Percentiles rank a stretch among this genome's conserved stretches.
Evolutionary conservation across 35 echinoderm and acorn worm species (phyloP).

Genomic region (Ptychodera flava): DNA sequence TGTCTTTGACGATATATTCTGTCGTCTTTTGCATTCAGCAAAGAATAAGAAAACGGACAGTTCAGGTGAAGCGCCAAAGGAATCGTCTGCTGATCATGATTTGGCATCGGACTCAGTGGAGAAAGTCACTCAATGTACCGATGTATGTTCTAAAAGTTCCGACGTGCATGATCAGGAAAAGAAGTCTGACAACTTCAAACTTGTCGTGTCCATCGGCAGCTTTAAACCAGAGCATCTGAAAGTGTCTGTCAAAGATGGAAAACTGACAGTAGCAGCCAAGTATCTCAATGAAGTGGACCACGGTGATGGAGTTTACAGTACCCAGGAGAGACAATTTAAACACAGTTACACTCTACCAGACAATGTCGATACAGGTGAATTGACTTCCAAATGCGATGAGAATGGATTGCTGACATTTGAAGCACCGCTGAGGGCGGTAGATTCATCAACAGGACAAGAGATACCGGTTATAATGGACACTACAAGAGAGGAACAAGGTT

Average conservation of each 20-base stretch:
- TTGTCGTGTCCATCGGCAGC: neutral
- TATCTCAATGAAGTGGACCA: neutral
- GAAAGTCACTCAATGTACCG: no score
- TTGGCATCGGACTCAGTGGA: no score
- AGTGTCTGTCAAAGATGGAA: neutral
- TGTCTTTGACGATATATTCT: no score
- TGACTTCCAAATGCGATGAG: neutral
- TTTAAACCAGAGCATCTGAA: neutral
- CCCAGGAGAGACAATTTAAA: neutral
- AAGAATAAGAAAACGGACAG: no score
- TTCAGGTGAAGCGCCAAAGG: no score
- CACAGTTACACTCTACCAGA: neutral
- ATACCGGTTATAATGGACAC: neutral
- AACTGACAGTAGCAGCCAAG: neutral
- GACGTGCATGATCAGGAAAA: no score
- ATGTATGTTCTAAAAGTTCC: no score
- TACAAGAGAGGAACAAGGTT: neutral
- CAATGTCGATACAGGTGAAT: neutral
- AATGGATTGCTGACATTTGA: neutral
- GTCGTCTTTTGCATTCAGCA: no score
- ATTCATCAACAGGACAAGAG: neutral
- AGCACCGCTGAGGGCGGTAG: neutral
- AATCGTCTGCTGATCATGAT: no score
- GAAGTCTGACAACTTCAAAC: neutral
- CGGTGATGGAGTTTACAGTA: neutral